Conservation (phyloP, 2,113 vertebrate genomes). For the Urocynchramus pylzowi region DNA sequence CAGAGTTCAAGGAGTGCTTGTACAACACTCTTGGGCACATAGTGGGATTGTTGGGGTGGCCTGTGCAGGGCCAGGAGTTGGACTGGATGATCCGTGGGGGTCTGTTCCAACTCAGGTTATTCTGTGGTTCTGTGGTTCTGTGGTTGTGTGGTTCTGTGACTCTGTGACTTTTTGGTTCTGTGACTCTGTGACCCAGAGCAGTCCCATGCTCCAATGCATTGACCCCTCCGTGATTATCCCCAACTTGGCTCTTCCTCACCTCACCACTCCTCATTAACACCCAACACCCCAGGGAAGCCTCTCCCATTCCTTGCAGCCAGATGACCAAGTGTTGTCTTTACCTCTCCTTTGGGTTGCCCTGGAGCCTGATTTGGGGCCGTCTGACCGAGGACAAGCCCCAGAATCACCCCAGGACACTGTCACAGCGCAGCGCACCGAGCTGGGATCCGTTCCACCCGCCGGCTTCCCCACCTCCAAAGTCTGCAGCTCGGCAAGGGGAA, state of each 20-base stretch:
- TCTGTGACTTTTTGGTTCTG: background rate
- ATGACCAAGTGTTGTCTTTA: background rate
- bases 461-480: background rate
- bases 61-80: background rate
- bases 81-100: rapidly evolving
- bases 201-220: rapidly evolving
- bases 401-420: rapidly evolving
- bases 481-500: background rate
- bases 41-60: background rate
- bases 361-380: background rate
- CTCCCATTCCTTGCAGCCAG: background rate
- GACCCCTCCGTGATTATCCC: too few species aligned
- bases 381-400: background rate
- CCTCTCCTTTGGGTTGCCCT: rapidly evolving
- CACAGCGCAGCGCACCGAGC: rapidly evolving
- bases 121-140: background rate
- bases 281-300: rapidly evolving
- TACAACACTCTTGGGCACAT: background rate
- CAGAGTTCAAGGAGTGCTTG: background rate
- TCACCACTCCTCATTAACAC: background rate
- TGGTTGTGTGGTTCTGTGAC: background rate
- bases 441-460: background rate
- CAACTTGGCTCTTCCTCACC: background rate
- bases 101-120: background rate
- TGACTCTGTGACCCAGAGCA: background rate